These are phyloP conservation scores for Emydocephalus ijimae DNA, from an alignment of 2,113 vertebrate species.

Conservation along the genomic window DNA sequence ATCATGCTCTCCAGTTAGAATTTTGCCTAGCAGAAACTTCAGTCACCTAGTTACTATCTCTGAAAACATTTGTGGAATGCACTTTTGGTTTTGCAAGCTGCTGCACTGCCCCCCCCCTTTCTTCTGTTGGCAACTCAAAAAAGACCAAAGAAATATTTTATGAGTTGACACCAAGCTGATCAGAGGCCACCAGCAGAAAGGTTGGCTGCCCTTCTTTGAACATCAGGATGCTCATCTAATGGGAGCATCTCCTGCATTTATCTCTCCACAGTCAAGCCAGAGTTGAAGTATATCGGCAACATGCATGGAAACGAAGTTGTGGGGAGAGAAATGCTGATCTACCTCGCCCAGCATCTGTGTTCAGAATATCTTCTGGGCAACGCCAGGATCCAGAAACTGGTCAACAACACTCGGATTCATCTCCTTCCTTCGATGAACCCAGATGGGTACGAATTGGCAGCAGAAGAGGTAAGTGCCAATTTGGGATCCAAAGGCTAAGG, in stretches of 20 bases:
- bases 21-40: too few species aligned
- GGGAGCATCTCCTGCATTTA: constrained; percentile 8
- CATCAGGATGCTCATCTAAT: constrained; percentile 16
- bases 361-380: constrained; percentile 88
- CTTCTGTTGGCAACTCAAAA: too few species aligned
- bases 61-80: too few species aligned
- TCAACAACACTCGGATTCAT: constrained; percentile 92
- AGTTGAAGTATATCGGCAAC: constrained; percentile 92
- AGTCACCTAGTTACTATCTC: too few species aligned
- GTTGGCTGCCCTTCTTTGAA: neutral
- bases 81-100: too few species aligned
- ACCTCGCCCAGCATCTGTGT: constrained; percentile 90
- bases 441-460: constrained; percentile 92
- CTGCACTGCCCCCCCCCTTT: too few species aligned
- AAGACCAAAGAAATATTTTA: too few species aligned
- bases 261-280: constrained; percentile 85
- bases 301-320: constrained; percentile 97
- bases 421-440: constrained; percentile 96
- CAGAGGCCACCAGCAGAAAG: neutral
- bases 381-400: constrained; percentile 81
- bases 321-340: constrained; percentile 88
- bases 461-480: constrained; percentile 82
- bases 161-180: neutral
- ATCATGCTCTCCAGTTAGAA: too few species aligned
- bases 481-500: neutral